Evolutionary conservation across 2,888 invertebrate genomes (phyloP), one percentile per base, ranked within the genome.

Genomic region (Campoletis raptor): DNA sequence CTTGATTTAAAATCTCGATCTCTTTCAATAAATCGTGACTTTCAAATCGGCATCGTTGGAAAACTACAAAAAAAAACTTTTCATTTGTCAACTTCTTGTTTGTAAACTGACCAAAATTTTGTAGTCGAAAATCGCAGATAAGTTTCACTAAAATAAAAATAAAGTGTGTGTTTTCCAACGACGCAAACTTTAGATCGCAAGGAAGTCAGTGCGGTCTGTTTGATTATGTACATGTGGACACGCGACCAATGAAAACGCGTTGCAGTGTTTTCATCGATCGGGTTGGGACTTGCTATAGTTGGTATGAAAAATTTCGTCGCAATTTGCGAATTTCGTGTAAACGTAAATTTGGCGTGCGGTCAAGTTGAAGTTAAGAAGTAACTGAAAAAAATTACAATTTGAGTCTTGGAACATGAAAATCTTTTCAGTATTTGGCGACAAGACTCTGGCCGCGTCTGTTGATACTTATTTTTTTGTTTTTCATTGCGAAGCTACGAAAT

Each of bases 211-310:
- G 61, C 30, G 4, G 30, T 61, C 15, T 61, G 24, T 45, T 30
- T n/a, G 30, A 70, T 45, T 48, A 70, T 70, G 48, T 70, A 70
- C 70, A 70, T 48, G 30, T 36, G 12, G 30, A 70, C 30, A 48
- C n/a, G 18, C 48, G 48, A 30, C 30, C 18, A 36, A 70, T 36
- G 45, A 30, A 30, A 48, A 36, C 48, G 10, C 42, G 18, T n/a
- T 40, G n/a, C 21, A n/a, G 21, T 37, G 21, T n/a, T 40, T 15
- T 37, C 67, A 67, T 40, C 67, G 40, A 21, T 40, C 40, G 21
- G 37, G 3, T 67, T 21, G 10, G 67, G 67, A 10, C 9, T 70
- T 48, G 70, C 30, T 70, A 48, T 30, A 30, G 8, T 70, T 48
- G 30, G 48, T 48, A 61, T 5, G 30, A 15, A 24, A 24, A 61